These are phyloP conservation scores for Incurvaria masculella DNA, from an alignment of 2,888 invertebrate species.

Conservation along the genomic window DNA sequence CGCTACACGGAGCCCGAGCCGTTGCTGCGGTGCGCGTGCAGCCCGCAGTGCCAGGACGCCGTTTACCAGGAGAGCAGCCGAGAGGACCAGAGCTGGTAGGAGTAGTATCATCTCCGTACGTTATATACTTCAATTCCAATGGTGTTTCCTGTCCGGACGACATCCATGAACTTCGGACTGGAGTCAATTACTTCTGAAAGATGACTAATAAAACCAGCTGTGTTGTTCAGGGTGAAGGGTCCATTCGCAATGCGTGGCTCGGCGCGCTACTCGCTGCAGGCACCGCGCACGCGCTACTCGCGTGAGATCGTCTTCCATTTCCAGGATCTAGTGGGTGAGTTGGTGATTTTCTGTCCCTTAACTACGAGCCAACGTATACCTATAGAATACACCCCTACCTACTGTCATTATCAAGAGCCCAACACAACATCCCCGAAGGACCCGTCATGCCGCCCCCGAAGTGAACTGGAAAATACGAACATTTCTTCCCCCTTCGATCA, in stretches of 20 bases:
- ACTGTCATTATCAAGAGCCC: too few species aligned
- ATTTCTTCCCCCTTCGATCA: too few species aligned
- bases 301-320: conserved; percentile 62
- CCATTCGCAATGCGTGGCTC: conserved; percentile 37
- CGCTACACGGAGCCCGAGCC: conserved; percentile 6
- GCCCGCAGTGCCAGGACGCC: conserved; percentile 35
- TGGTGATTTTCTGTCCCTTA: conserved; percentile 1
- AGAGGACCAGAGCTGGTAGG: conserved; percentile 28
- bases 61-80: conserved; percentile 27
- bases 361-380: neutral
- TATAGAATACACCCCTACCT: neutral
- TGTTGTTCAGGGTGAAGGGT: conserved; percentile 25
- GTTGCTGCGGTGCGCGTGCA: conserved; percentile 29
- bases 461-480: too few species aligned
- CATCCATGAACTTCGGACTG: too few species aligned
- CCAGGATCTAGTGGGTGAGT: conserved; percentile 59
- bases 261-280: conserved; percentile 47
- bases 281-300: conserved; percentile 55
- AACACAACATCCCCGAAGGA: too few species aligned
- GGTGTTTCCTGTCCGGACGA: too few species aligned
- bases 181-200: too few species aligned
- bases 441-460: too few species aligned
- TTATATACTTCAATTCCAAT: too few species aligned
- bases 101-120: too few species aligned
- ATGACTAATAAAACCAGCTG: neutral